Evolutionary conservation across 2,888 invertebrate species (phyloP).

Genomic region (Synergus umbraculus): DNA sequence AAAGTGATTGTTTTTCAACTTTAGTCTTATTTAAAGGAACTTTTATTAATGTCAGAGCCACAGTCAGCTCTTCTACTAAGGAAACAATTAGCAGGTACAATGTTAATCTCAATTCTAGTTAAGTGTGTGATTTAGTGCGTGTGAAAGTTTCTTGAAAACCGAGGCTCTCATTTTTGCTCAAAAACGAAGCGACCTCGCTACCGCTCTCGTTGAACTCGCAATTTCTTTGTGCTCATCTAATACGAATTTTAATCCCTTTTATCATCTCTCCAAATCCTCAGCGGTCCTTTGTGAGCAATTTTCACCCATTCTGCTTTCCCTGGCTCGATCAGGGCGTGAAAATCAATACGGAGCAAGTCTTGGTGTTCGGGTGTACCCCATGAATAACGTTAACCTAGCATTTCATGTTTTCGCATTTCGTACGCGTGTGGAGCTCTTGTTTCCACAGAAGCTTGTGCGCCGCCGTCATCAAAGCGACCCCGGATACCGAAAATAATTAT

Average conservation of each 20-base stretch:
- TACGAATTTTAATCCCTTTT: not conserved
- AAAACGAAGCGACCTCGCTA: constrained; percentile 77
- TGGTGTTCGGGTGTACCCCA: constrained; percentile 57
- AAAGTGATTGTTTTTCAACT: constrained; percentile 86
- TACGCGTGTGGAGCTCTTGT: constrained; percentile 46
- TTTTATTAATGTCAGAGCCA: constrained; percentile 96
- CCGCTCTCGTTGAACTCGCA: constrained; percentile 75
- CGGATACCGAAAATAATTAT: constrained; percentile 70
- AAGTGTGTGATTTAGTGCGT: constrained; percentile 64
- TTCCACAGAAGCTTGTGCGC: constrained; percentile 39
- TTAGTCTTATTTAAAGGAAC: constrained; percentile 87
- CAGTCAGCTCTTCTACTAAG: constrained; percentile 96
- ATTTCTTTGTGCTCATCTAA: constrained; percentile 53
- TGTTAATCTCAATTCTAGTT: constrained; percentile 34
- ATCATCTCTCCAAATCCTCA: not conserved
- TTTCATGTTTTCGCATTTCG: constrained; percentile 50
- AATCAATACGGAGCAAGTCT: constrained; percentile 72
- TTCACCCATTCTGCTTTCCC: not conserved
- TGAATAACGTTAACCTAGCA: constrained; percentile 71
- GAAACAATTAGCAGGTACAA: constrained; percentile 95
- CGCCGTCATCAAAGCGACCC: constrained; percentile 47
- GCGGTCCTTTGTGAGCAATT: not conserved
- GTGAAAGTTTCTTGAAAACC: constrained; percentile 55
- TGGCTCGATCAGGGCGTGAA: constrained; percentile 70
- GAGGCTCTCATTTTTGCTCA: constrained; percentile 61